Evolutionary conservation across 2,113 vertebrate species (phyloP), one percentile per base, ranked within the genome.

Genomic region (Zonotrichia leucophrys): DNA sequence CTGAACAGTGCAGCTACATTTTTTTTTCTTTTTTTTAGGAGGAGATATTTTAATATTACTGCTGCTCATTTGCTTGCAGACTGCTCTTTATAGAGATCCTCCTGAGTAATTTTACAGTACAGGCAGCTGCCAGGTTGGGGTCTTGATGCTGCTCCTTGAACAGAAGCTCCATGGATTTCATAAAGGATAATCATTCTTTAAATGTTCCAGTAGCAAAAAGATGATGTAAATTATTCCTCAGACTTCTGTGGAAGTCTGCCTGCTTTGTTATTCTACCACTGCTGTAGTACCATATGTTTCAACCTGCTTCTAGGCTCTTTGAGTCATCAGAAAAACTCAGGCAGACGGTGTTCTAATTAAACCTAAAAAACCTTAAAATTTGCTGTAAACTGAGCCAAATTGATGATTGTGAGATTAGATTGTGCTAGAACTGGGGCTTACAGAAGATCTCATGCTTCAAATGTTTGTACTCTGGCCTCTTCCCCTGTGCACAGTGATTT

Each of bases 201-300:
- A 44, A 58, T 37, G 20, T 19, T 44, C 47, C 53, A 73, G 46
- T 16, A 59, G 62, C 46, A 87, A 67, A 85, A 88, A 53, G 52
- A 59, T 82, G 6, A 58, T 89, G 30, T 77, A 58, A 78, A 53
- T 85, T 70, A 31, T 84, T 70, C 39, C 35, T 55, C 13, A 42
- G 33, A 49, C 89, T 78, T 89, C 62, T 75, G 39, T 75, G 60
- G 30, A 87, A 92, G 62, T 47, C 33, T 82, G 39, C 15, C 22
- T 92, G 58, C 78, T 79, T 93, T 92, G 42, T 85, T 83, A 75
- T 82, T 84, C 56, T 35, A 35, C 5, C 31, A 17, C 12, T 83
- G n/a, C 60, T 84, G 56, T n/a, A 87, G 66, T 28, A 72, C 27
- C 80, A 85, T 79, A 78, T 91, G 73, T 89, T 95, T 92, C 81